phyloP scores from a whole-genome alignment of 2,797 vertebrate species.

The Xenentodon cancila region DNA sequence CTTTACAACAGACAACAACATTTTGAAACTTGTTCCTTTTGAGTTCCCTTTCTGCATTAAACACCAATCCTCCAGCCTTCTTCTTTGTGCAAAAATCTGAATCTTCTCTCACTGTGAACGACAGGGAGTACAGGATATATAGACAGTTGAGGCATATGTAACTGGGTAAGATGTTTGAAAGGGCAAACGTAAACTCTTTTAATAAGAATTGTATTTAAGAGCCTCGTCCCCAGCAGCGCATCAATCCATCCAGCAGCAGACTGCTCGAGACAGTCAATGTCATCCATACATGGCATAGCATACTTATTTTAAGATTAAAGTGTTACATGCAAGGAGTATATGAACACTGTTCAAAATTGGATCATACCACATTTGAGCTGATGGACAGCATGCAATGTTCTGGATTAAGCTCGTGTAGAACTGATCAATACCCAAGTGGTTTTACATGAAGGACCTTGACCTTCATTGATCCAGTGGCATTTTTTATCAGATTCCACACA shows the following conservation, averaged over 20 bases:
- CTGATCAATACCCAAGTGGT: constrained; percentile 54
- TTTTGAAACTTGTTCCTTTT: too few species aligned
- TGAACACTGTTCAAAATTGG: constrained; percentile 25
- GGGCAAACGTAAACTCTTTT: background rate
- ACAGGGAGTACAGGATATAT: too few species aligned
- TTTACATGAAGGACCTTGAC: constrained; percentile 50
- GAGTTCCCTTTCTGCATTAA: too few species aligned
- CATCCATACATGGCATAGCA: background rate
- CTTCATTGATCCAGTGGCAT: constrained; percentile 44
- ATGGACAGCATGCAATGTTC: constrained; percentile 18
- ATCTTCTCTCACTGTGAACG: too few species aligned
- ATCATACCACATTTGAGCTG: constrained; percentile 24
- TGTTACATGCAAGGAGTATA: constrained; percentile 9
- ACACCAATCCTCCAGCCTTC: too few species aligned
- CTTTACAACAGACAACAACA: too few species aligned
- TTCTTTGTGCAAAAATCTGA: too few species aligned
- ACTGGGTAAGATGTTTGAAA: background rate
- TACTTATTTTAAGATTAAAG: constrained; percentile 1
- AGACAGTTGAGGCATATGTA: too few species aligned
- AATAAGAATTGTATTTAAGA: background rate
- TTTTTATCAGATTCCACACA: constrained; percentile 32
- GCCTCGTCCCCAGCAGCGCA: background rate
- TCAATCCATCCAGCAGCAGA: background rate
- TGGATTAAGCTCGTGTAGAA: constrained; percentile 38
- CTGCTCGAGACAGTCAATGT: background rate